Conservation (phyloP, 2,888 invertebrate species). For the Halocaridina rubra region DNA sequence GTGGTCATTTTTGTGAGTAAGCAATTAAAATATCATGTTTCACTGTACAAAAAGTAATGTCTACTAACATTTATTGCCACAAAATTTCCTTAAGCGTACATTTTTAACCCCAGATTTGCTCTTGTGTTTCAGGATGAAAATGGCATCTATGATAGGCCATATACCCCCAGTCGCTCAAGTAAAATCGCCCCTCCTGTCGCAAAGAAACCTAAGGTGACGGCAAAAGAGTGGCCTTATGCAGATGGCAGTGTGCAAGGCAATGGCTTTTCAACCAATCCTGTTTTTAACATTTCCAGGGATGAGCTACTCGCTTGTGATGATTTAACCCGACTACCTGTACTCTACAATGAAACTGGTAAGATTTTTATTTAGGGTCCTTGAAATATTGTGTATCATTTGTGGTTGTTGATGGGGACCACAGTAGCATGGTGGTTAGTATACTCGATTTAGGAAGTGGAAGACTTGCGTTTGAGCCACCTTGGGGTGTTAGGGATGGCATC, state of each 20-base stretch:
- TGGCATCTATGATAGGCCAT: background rate
- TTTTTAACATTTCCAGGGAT: conserved; percentile 23
- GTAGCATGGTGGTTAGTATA: too few relatives aligned
- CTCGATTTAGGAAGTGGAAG: too few relatives aligned
- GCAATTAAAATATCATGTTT: too few relatives aligned
- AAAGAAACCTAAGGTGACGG: conserved; percentile 15
- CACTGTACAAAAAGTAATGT: too few relatives aligned
- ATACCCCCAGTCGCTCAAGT: background rate
- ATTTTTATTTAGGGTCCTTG: conserved; percentile 65
- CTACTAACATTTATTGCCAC: too few relatives aligned
- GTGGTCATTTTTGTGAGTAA: too few relatives aligned
- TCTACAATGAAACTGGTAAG: conserved; percentile 56
- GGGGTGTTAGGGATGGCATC: too few relatives aligned
- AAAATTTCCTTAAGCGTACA: too few relatives aligned
- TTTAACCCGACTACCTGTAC: conserved; percentile 48
- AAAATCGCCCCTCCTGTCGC: conserved; percentile 51
- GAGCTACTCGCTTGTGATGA: conserved; percentile 45
- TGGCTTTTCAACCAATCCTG: background rate
- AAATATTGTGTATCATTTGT: too few relatives aligned
- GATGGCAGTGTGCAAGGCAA: background rate
- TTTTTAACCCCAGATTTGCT: too few relatives aligned
- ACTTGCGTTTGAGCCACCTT: too few relatives aligned
- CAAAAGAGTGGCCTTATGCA: background rate
- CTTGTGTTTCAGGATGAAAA: background rate
- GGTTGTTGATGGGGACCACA: too few relatives aligned